Base-by-base conservation (phyloP, 1,140 invertebrate genomes). In the Lordiphosa mommai region DNA sequence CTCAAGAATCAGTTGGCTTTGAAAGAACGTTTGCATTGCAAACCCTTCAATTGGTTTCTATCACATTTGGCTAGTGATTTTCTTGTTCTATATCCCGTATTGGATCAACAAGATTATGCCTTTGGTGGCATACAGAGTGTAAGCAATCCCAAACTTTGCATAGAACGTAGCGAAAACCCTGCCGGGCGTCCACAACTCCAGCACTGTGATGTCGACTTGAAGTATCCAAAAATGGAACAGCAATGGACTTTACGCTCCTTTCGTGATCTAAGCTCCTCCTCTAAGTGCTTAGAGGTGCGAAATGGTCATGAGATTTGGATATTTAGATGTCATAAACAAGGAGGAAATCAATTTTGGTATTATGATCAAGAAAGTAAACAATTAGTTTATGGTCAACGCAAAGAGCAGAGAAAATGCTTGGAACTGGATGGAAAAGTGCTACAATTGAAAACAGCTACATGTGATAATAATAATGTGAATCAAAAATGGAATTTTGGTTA, bases 21-120 rank as follows among this genome's bases (percentile, higher is more conserved):
- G 7, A 88, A 95, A 13, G 76, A 93, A 46, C 92, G 90, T 29
- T 90, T 98, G 0, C 90, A 96, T 0, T 99, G 98, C 88, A 97
- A 97, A 86, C 90, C 95, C 0, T 99, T 99, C 88, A 94, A 95
- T 20, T 99, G 97, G 97, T 99, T 98, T 77, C 97, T 99, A 91
- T 93, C 96, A 38, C 93, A 95, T 63, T 91, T 98, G 20, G 97
- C 96, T 0, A 96, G 97, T 89, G 98, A 99, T 90, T 91, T 98
- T 5, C 91, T 93, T 0, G 92, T 94, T 40, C 93, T 94, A 55
- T 99, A 99, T 90, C 98, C 98, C 1, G 93, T 96, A 0, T 90
- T 98, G 2, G 97, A 98, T 82, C 96, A 96, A 0, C 92, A 92
- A 16, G 94, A 97, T 66, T 95, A 94, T 86, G 97, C 94, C 8